Base-by-base conservation (phyloP, 2,888 invertebrate genomes). In the Elgonia sp. region DNA sequence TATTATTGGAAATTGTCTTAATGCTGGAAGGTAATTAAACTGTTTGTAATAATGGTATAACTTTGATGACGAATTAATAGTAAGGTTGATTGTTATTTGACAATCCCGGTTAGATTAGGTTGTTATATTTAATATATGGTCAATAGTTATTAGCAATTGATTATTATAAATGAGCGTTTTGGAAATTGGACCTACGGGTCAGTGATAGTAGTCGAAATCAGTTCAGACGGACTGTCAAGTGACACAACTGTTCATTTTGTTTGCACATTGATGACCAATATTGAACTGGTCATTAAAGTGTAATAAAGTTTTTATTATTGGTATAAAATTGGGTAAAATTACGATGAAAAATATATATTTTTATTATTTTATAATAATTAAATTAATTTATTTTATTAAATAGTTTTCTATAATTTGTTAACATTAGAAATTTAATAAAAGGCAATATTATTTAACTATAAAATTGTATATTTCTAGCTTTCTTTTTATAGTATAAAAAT, bases 111-210 rank as follows among this genome's bases (percentile, higher is more conserved):
- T 1, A n/a, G n/a, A 1, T 37, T 18, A n/a, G 21, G 12, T 55
- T 70, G 55, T 53, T 70, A 37, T 55, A 39, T 53, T 70, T 55
- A 53, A 70, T 29, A n/a, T 70, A 39, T 16, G 53, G 18, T 63
- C 46, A 55, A 21, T 75, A 46, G 46, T 46, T 75, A 75, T 46
- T 10, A 7, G 0, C 5, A 20, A 76, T 76, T 37, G 39, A 76
- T 69, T 79, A 60, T 60, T 53, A 40, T 40, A 46, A 67, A 69
- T 53, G 69, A 67, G 69, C 16, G 60, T 79, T 69, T 60, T 69
- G 57, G 29, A 69, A 60, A 18, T 55, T 79, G 29, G 65, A 29
- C 46, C 29, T 16, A 16, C 16, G 40, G 53, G 12, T 76, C 16
- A 46, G 29, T 9, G 42, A 63, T 37, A 14, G 29, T 18, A 18